phyloP scores from a whole-genome alignment of 1,140 invertebrate genomes.

The Polyergus mexicanus region DNA sequence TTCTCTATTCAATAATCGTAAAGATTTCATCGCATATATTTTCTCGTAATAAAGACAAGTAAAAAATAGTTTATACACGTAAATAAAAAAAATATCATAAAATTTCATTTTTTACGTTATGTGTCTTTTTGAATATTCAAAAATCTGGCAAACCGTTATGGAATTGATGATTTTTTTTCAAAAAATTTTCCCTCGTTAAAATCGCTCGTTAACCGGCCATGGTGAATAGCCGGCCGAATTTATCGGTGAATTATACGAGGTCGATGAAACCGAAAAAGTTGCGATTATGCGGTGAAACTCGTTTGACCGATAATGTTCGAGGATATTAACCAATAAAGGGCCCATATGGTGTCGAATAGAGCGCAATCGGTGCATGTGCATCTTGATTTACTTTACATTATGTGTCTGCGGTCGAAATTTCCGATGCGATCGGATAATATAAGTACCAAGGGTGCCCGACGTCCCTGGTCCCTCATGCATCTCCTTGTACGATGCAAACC shows the following conservation, averaged over 20 bases:
- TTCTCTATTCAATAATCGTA: neutral
- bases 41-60: neutral
- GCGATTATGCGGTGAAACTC: slow-evolving; percentile 19
- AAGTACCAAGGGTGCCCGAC: slow-evolving; percentile 42
- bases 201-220: neutral
- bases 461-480: slow-evolving; percentile 37
- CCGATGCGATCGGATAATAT: slow-evolving; percentile 21
- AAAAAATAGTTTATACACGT: neutral
- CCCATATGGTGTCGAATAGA: slow-evolving; percentile 1
- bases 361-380: slow-evolving; percentile 62
- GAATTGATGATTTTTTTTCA: neutral
- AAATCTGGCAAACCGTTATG: neutral
- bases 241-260: slow-evolving; percentile 21
- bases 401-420: slow-evolving; percentile 58
- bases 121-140: neutral
- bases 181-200: neutral
- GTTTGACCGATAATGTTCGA: slow-evolving; percentile 29
- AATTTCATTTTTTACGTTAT: neutral
- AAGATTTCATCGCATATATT: too few relatives aligned
- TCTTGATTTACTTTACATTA: slow-evolving; percentile 75
- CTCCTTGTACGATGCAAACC: neutral
- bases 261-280: slow-evolving; percentile 11
- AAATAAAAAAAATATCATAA: neutral
- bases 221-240: neutral
- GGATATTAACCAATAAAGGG: slow-evolving; percentile 49